phyloP scores from a whole-genome alignment of 2,797 vertebrate genomes.

The Pseudomugil tenellus region DNA sequence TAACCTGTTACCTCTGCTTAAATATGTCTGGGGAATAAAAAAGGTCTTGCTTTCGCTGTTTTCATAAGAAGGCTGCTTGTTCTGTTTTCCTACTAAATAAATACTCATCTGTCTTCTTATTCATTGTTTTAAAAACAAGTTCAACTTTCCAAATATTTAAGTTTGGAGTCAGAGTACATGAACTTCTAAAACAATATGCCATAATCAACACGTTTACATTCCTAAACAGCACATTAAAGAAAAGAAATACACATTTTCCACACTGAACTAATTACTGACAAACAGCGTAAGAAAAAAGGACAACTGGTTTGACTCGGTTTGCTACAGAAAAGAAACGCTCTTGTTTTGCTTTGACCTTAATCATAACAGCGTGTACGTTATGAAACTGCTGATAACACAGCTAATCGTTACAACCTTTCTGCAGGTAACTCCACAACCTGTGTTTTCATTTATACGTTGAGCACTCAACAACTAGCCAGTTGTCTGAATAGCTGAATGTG shows the following conservation, averaged over 20 bases:
- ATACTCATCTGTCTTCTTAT: no score
- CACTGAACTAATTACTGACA: no score
- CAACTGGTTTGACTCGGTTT: no score
- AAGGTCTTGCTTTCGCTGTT: no score
- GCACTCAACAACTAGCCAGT: constrained; percentile 45
- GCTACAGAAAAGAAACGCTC: background rate
- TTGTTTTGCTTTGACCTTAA: background rate
- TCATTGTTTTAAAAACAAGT: background rate
- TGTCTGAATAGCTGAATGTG: constrained; percentile 67
- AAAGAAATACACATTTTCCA: no score
- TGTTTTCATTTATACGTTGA: background rate
- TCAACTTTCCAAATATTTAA: background rate
- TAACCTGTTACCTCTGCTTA: background rate
- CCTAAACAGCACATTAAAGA: no score
- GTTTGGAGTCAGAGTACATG: background rate
- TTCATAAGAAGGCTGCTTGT: no score
- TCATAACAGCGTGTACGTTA: background rate
- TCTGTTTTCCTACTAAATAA: no score
- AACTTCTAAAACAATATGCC: background rate
- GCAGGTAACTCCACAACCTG: background rate
- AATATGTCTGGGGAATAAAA: no score
- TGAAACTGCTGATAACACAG: background rate
- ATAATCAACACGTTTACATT: no score
- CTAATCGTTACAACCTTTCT: background rate
- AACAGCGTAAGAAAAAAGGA: no score